phyloP scores from a whole-genome alignment of 2,888 invertebrate species.

The Lamproptera curius region DNA sequence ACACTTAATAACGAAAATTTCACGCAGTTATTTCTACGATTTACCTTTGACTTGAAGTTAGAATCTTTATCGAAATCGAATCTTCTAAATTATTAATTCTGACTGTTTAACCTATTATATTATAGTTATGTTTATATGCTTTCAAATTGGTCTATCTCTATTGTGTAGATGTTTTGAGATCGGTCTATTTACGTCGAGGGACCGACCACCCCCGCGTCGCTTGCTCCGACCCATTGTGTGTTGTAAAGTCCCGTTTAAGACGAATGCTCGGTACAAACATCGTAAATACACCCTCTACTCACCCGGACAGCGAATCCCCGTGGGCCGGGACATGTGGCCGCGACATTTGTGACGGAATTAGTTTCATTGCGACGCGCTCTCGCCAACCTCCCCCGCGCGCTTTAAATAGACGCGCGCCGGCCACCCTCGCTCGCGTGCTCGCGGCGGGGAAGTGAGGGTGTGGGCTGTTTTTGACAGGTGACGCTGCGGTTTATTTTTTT shows the following conservation, averaged over 20 bases:
- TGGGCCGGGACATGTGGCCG: constrained; percentile 48
- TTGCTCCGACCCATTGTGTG: too few relatives aligned
- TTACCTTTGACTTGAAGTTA: too few relatives aligned
- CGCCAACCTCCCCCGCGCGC: constrained; percentile 30
- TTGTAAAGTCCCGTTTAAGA: constrained; percentile 16
- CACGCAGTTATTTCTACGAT: too few relatives aligned
- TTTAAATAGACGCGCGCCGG: constrained; percentile 34
- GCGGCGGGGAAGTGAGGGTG: constrained; percentile 35
- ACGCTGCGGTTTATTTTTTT: background rate
- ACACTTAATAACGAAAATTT: too few relatives aligned
- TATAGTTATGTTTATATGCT: too few relatives aligned
- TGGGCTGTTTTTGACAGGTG: constrained; percentile 6
- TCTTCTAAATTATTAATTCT: too few relatives aligned
- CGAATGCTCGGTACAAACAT: constrained; percentile 12
- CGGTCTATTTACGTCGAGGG: too few relatives aligned
- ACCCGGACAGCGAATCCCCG: constrained; percentile 45
- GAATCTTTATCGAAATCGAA: too few relatives aligned
- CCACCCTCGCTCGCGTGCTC: constrained; percentile 34
- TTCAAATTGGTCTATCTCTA: too few relatives aligned
- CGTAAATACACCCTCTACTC: constrained; percentile 21
- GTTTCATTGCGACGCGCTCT: constrained; percentile 33
- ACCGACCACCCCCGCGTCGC: too few relatives aligned
- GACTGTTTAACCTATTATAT: too few relatives aligned
- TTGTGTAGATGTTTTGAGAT: too few relatives aligned
- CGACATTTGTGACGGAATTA: constrained; percentile 44